Evolutionary conservation across 2,888 invertebrate species (phyloP), one percentile per base, ranked within the genome.

Genomic region (Odontomyia ornata): DNA sequence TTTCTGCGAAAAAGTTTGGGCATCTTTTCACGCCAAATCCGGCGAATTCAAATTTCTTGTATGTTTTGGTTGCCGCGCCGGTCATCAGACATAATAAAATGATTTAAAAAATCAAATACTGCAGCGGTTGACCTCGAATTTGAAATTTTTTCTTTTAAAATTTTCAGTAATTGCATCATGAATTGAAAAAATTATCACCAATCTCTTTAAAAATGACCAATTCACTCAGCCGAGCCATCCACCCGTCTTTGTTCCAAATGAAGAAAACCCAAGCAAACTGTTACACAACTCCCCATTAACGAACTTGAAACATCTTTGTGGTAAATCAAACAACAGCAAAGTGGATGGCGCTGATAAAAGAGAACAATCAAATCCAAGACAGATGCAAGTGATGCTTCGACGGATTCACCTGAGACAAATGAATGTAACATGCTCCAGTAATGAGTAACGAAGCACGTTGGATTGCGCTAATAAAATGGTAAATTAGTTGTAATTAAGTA

Each of bases 181-280:
- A 25, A 60, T 60, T 60, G 60, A 60, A 60, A 60, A 60, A 9
- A 60, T n/a, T 11, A 60, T 60, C 60, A 11, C 56, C n/a, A n/a
- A n/a, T n/a, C n/a, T 43, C 13, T 43, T 5, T 43, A 43, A 56
- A 56, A 60, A 5, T 18, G 60, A 60, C 60, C 21, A 36, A 36
- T 36, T 36, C 36, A 36, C 9, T 9, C 5, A 36, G 36, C 36
- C 36, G 3, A 36, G 5, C 36, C 36, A 9, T 36, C n/a, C n/a
- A 36, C 36, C 36, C 36, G 9, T 36, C 36, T 36, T 36, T 36
- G 3, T 3, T 36, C 5, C 9, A 9, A 9, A 36, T 36, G 36
- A 36, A 36, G 36, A 36, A 36, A 36, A 36, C 36, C 36, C 36
- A 36, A 36, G 36, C 36, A 36, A 36, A 9, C 3, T 9, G 9